Evolutionary conservation across 2,797 vertebrate genomes (phyloP), one percentile per base, ranked within the genome.

Genomic region (Lepus townsendii): DNA sequence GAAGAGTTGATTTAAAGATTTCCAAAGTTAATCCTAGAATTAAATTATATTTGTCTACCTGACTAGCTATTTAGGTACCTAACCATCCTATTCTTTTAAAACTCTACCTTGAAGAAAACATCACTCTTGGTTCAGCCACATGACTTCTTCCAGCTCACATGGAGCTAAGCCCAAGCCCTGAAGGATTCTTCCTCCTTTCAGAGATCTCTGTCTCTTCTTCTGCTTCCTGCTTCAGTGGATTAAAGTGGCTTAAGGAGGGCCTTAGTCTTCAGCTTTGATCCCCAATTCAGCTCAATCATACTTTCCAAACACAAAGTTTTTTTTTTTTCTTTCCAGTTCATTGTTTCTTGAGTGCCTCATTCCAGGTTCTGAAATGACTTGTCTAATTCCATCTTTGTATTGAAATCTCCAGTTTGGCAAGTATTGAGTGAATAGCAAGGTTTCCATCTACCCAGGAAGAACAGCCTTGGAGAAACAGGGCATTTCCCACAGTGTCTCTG

Each of bases 331-430:
- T 2, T 65, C 8, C 0, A 76, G 27, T 71, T 95, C 88, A 35
- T 10, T 66, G 26, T 79, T 93, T 83, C 57, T 65, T 93, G 26
- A 47, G 32, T 69, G 47, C 62, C 30, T 83, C 52, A 38, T 19
- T 88, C 19, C 32, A 76, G 5, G 27, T 82, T 47, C 78, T 90
- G n/a, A 88, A 93, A 88, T 73, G 63, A 87, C 32, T 66, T 54
- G 22, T 78, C 69, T 47, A 73, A 65, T 26, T 86, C 50, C 30
- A 65, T 62, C 42, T 93, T 93, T 71, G 79, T 65, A 32, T 57
- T 22, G 65, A 85, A 69, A 83, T 88, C 30, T 75, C 69, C 32
- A 63, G 20, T 86, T 73, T 63, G 62, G 22, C 87, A 72, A 60
- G 27, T 83, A 50, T 13, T 69, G n/a, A 20, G 10, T 77, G 42